Evolutionary conservation across 2,797 vertebrate species (phyloP), one percentile per base, ranked within the genome.

Genomic region (Hozukius guyotensis): DNA sequence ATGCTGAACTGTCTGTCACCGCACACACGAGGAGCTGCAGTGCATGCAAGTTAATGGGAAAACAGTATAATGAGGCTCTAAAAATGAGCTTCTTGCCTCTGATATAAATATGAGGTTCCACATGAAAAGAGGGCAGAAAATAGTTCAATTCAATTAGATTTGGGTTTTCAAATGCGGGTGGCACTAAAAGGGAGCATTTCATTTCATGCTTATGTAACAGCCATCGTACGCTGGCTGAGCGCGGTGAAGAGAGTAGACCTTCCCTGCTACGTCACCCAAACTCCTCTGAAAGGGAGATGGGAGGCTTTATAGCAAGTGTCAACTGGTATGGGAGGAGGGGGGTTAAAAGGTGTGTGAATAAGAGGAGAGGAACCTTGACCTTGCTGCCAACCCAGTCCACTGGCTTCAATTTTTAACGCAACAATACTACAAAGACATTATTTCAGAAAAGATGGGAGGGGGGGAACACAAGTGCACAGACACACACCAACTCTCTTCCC

Each of bases 131-230:
- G 79, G 72, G 81, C 81, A 84, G 75, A 89, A 92, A 92, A 91
- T 88, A 87, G 87, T 92, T 88, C 81, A 87, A 84, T 91, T 91
- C 80, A 89, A 92, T 92, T 90, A 89, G 83, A 79, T 89, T 88
- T 83, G 86, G 83, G 80, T 86, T 90, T 91, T 90, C 66, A 56
- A 57, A 80, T 84, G 86, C 71, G 56, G 80, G 89, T 88, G 89
- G 87, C 80, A 87, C 86, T 80, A 78, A 89, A 91, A 75, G 78
- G 66, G 71, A 81, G 84, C 75, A 66, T 86, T 93, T 91, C 73
- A 89, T 91, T 90, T 91, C 82, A 84, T 74, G 83, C 88, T 92
- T 92, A 91, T 89, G 91, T 91, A 92, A 93, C 87, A 89, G 76
- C 14, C 77, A 56, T 77, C 67, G 56, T 86, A 83, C n/a, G 31